Conservation (phyloP, 2,113 vertebrate genomes). For the Gymnobelideus leadbeateri region DNA sequence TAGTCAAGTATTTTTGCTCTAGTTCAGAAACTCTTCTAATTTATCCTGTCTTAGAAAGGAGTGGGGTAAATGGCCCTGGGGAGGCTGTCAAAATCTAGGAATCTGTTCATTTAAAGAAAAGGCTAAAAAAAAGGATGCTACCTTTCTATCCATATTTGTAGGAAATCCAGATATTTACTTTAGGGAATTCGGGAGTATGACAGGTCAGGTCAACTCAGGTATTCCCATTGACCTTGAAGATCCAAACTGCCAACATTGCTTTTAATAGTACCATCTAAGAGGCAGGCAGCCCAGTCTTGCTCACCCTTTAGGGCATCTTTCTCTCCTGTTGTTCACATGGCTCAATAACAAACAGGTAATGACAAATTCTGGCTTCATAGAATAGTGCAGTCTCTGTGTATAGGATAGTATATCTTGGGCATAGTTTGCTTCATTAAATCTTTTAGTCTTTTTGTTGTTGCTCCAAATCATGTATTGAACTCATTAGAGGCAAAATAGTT, state of each 20-base stretch:
- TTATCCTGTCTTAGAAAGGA: neutral
- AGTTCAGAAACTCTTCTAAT: neutral
- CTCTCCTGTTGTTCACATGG: constrained; percentile 1
- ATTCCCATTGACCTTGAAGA: constrained; percentile 16
- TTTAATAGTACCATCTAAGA: constrained; percentile 12
- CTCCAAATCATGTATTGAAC: constrained; percentile 28
- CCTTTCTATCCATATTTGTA: neutral
- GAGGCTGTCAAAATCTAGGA: neutral
- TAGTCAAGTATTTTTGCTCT: too few species aligned
- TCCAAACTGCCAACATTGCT: constrained; percentile 17
- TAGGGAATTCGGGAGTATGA: neutral
- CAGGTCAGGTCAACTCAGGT: neutral
- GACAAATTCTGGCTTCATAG: neutral
- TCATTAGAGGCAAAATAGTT: neutral
- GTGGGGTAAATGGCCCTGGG: neutral
- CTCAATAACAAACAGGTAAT: neutral
- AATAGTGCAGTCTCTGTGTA: neutral
- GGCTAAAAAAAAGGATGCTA: neutral
- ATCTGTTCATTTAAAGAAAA: neutral
- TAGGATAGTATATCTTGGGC: too few species aligned
- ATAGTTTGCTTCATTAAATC: too few species aligned
- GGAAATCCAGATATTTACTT: constrained; percentile 26
- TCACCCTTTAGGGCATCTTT: neutral
- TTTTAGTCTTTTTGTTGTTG: neutral
- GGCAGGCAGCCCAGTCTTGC: neutral